A percentile compares a stretch with the other conserved stretches of the same genome.
Evolutionary conservation across 1,140 invertebrate genomes (phyloP).

Genomic region (Temnothorax longispinosus): DNA sequence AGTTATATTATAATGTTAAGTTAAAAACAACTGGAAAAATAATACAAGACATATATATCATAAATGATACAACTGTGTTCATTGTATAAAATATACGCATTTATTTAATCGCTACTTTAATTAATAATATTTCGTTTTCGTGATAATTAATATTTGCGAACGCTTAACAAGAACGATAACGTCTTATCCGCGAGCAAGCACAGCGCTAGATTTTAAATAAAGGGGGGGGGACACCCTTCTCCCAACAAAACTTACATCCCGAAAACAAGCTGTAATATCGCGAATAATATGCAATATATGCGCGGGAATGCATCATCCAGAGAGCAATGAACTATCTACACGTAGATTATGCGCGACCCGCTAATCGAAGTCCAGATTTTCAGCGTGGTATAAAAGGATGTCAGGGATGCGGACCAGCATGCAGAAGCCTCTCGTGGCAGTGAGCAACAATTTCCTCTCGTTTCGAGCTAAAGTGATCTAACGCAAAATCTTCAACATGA

Average conservation of each 20-base stretch:
- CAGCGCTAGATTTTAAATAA: neutral
- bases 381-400: slow-evolving; percentile 55
- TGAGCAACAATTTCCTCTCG: slow-evolving; percentile 69
- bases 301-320: slow-evolving; percentile 4
- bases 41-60: neutral
- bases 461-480: slow-evolving; percentile 36
- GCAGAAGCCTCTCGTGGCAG: slow-evolving; percentile 20
- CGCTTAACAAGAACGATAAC: neutral
- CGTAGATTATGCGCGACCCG: slow-evolving; percentile 63
- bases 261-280: slow-evolving; percentile 52
- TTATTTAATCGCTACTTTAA: neutral
- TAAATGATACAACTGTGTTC: neutral
- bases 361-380: slow-evolving; percentile 67
- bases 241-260: neutral
- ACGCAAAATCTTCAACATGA: slow-evolving; percentile 85
- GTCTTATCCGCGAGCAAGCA: neutral
- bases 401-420: slow-evolving; percentile 4
- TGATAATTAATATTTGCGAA: neutral
- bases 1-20: too few species aligned
- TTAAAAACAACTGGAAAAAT: neutral
- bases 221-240: neutral
- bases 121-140: slow-evolving; percentile 19
- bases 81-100: neutral
- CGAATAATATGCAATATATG: slow-evolving; percentile 21
- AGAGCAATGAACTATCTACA: slow-evolving; percentile 31